Percentiles rank a stretch among this genome's conserved stretches.
Conservation (phyloP, 2,797 vertebrate genomes). For the Leuciscus waleckii region DNA sequence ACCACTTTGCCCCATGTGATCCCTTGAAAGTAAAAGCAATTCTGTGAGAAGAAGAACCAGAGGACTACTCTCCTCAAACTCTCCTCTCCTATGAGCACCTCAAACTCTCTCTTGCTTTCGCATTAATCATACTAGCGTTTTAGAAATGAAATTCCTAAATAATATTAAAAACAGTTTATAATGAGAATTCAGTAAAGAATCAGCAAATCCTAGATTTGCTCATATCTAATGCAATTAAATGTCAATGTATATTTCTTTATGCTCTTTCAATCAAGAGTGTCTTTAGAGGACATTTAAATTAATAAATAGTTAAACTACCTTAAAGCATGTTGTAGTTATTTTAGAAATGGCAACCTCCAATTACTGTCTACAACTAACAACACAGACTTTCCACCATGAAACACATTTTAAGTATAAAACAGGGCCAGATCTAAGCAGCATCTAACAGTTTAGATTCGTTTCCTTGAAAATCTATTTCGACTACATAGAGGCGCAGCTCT, state of each 20-base stretch:
- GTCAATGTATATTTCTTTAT: neutral
- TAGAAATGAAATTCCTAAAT: neutral
- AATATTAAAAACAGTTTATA: neutral
- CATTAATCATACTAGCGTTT: neutral
- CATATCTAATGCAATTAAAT: neutral
- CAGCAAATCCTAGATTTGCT: neutral
- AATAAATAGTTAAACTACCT: neutral
- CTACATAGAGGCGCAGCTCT: neutral
- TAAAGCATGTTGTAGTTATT: neutral
- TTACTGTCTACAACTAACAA: neutral
- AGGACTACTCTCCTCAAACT: neutral
- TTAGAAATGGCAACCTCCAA: neutral
- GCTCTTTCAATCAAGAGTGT: neutral
- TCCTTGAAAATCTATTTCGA: neutral
- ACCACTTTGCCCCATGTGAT: constrained; percentile 98
- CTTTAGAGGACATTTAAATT: neutral
- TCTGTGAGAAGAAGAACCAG: constrained; percentile 26
- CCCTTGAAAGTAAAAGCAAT: constrained; percentile 71
- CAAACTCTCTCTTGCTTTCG: neutral
- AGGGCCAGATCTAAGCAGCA: neutral
- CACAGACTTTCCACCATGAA: neutral
- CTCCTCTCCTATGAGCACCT: neutral
- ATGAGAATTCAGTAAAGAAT: neutral
- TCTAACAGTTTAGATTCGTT: neutral
- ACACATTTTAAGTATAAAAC: neutral